Base-by-base conservation (phyloP, 2,888 invertebrate species). In the Atrina japonica region DNA sequence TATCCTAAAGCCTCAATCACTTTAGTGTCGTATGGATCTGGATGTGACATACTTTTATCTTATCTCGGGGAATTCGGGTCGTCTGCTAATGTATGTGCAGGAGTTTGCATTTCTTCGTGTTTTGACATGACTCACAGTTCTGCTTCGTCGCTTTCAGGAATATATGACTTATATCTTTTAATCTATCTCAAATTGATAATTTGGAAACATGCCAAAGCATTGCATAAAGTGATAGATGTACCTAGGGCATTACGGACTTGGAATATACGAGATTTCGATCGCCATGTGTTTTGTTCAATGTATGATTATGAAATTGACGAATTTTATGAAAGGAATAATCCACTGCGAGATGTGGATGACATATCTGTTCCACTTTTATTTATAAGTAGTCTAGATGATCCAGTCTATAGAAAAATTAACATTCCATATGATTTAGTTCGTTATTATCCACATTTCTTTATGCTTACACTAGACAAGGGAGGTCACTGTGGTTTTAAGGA, bases 1-100 rank as follows among this genome's bases (percentile, higher is more conserved):
- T 85, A 77, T 47, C 84, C 84, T 0, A 71, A 76, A 21, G 81
- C 86, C 1, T 63, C 75, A 1, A 69, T 88, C 21, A 80, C 82
- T n/a, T 83, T 84, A 41, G 73, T 86, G 1, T 86, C 86, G 2
- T 75, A 80, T 25, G 84, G 88, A 1, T 78, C 85, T 0, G 88
- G 88, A 6, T 82, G 83, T 29, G 84, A 83, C 11, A 59, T 86
- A 14, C 72, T 88, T 11, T 45, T 86, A 49, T 87, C 88, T 5
- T 88, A 88, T 66, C 74, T 88, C n/a, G 88, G 88, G 1, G 86
- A 88, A 66, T 88, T 78, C 60, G 87, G 87, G 0, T 86, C 87
- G 3, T 86, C 86, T 6, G 78, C 86, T 2, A 75, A 82, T 52
- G 64, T 88, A 6, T 75, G 74, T 25, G 85, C 84, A 3, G 83